These are phyloP conservation scores for Zapornia atra DNA, from an alignment of 2,113 vertebrate genomes.

Conservation along the genomic window DNA sequence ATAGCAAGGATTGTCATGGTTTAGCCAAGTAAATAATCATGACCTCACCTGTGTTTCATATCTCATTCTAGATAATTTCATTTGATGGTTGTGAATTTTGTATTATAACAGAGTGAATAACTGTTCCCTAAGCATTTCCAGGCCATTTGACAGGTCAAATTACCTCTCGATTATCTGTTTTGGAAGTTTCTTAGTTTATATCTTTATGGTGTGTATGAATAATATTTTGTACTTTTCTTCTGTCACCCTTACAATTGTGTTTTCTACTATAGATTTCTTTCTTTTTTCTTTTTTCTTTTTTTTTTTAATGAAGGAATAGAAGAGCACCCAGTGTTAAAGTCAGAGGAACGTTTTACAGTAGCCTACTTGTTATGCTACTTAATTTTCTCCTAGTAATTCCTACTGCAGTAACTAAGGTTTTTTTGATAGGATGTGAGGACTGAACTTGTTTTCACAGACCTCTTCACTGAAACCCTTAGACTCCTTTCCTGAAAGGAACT, in stretches of 20 bases:
- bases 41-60: background rate
- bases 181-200: background rate
- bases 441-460: background rate
- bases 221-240: background rate
- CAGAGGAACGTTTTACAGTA: background rate
- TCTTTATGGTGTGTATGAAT: background rate
- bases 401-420: background rate
- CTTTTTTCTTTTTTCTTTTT: too few relatives aligned
- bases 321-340: background rate
- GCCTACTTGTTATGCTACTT: background rate
- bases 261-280: background rate
- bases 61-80: background rate
- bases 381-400: background rate
- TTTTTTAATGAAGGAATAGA: background rate
- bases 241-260: background rate
- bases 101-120: background rate
- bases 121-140: background rate
- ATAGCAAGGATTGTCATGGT: background rate
- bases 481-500: background rate
- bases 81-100: background rate
- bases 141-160: background rate
- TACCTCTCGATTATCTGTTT: background rate
- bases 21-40: background rate
- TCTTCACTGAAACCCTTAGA: background rate
- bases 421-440: background rate